These are phyloP conservation scores for Mesorhabditis spiculigera DNA, from an alignment of 2,888 invertebrate species.

Conservation along the genomic window DNA sequence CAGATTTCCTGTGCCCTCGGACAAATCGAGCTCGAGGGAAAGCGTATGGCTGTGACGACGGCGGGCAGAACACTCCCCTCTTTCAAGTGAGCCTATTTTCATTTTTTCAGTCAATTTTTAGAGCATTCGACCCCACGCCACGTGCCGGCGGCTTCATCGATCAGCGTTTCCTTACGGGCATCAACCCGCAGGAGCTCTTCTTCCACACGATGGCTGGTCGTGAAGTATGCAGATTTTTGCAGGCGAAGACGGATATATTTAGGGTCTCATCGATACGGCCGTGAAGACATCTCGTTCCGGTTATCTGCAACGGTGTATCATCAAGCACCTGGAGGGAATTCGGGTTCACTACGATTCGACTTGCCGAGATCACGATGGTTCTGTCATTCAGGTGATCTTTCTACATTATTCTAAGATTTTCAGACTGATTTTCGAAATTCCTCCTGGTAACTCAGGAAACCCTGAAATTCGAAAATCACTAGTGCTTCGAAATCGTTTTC, in stretches of 20 bases:
- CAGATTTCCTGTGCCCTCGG: constrained; percentile 93
- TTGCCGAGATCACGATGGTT: constrained; percentile 88
- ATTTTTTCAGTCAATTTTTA: not conserved
- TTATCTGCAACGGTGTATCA: constrained; percentile 90
- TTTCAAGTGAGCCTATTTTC: constrained; percentile 64
- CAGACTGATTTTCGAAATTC: not conserved
- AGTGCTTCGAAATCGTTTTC: no score
- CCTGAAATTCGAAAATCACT: not conserved
- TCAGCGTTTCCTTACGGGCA: constrained; percentile 95
- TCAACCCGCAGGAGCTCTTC: constrained; percentile 94
- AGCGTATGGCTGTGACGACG: constrained; percentile 81
- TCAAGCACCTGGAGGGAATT: constrained; percentile 94
- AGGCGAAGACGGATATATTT: not conserved
- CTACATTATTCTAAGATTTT: not conserved
- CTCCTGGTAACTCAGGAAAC: not conserved
- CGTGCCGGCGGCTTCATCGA: constrained; percentile 81
- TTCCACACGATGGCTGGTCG: constrained; percentile 99
- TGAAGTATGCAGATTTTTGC: constrained; percentile 70
- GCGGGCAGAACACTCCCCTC: constrained; percentile 85
- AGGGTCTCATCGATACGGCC: constrained; percentile 97
- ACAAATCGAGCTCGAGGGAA: constrained; percentile 95
- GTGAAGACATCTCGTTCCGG: constrained; percentile 98
- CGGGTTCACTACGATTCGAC: constrained; percentile 88
- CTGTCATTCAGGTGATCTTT: constrained; percentile 76
- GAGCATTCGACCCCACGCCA: constrained; percentile 53